Percentiles rank a stretch among this genome's conserved stretches.
Conservation (phyloP, 2,797 vertebrate genomes). For the Astyanax mexicanus region DNA sequence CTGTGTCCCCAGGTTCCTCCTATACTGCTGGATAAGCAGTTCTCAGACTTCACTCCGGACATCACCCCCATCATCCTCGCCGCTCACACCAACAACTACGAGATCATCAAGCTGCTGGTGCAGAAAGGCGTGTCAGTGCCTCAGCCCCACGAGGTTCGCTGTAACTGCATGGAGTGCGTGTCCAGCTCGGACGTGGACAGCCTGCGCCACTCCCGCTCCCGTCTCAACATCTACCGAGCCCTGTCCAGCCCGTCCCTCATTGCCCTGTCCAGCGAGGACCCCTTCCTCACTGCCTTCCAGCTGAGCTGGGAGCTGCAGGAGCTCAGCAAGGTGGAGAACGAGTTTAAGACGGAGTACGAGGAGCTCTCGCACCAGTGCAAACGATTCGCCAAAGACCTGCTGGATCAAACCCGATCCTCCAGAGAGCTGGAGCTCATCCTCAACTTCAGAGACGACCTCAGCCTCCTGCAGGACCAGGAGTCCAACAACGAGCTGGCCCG, state of each 20-base stretch:
- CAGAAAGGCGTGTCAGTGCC: slow-evolving; percentile 94
- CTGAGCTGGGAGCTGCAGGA: slow-evolving; percentile 97
- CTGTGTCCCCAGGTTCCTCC: slow-evolving; percentile 85
- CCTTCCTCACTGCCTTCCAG: slow-evolving; percentile 96
- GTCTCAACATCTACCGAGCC: slow-evolving; percentile 95
- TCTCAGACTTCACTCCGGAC: slow-evolving; percentile 96
- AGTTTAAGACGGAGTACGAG: slow-evolving; percentile 96
- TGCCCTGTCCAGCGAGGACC: slow-evolving; percentile 95
- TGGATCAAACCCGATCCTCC: slow-evolving; percentile 97
- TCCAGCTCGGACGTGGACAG: slow-evolving; percentile 92
- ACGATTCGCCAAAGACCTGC: slow-evolving; percentile 93
- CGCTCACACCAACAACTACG: slow-evolving; percentile 97
- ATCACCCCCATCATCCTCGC: slow-evolving; percentile 97
- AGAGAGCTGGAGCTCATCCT: slow-evolving; percentile 95
- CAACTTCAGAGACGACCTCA: slow-evolving; percentile 92
- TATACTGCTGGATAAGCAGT: slow-evolving; percentile 91
- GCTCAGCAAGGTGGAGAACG: slow-evolving; percentile 94
- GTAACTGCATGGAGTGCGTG: slow-evolving; percentile 92
- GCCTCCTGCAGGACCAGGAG: slow-evolving; percentile 90
- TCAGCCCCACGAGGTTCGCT: slow-evolving; percentile 92
- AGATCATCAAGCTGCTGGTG: slow-evolving; percentile 95
- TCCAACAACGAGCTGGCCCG: slow-evolving; percentile 90
- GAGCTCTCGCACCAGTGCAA: slow-evolving; percentile 91
- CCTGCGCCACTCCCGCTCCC: slow-evolving; percentile 93
- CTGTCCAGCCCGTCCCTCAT: slow-evolving; percentile 92